A percentile compares a stretch with the other conserved stretches of the same genome.
Evolutionary conservation across 1,140 invertebrate genomes (phyloP).

Genomic region (Lordiphosa clarofinis): DNA sequence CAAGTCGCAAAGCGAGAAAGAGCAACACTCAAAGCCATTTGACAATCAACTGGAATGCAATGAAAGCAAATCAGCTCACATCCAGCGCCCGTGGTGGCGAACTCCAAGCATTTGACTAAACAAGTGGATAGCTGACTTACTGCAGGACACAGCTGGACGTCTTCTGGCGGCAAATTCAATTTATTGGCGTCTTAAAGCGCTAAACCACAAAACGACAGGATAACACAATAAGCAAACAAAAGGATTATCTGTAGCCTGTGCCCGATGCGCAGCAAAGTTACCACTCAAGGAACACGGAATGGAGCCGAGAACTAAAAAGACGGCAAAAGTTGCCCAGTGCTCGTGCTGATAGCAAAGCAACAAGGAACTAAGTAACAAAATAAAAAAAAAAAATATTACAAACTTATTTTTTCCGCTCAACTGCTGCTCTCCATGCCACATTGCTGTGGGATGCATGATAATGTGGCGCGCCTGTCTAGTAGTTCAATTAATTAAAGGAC

Average conservation of each 20-base stretch:
- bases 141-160: slow-evolving; percentile 5
- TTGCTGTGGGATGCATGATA: slow-evolving; percentile 13
- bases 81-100: slow-evolving; percentile 14
- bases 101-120: slow-evolving; percentile 53
- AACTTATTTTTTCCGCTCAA: slow-evolving; percentile 23
- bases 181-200: slow-evolving; percentile 69
- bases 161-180: slow-evolving; percentile 56
- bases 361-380: slow-evolving; percentile 49
- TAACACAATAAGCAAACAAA: slow-evolving; percentile 67
- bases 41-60: slow-evolving; percentile 13
- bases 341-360: slow-evolving; percentile 47
- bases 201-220: slow-evolving; percentile 43
- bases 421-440: slow-evolving; percentile 3
- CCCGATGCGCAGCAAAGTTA: slow-evolving; percentile 36
- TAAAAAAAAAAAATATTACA: slow-evolving; percentile 21
- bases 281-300: slow-evolving; percentile 21
- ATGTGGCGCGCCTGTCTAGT: slow-evolving; percentile 35
- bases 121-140: slow-evolving; percentile 38
- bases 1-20: neutral
- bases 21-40: slow-evolving; percentile 46
- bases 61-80: slow-evolving; percentile 50
- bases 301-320: slow-evolving; percentile 42
- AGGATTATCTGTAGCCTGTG: slow-evolving; percentile 59
- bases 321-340: slow-evolving; percentile 49
- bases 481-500: slow-evolving; percentile 72